Evolutionary conservation across 2,797 vertebrate species (phyloP), one percentile per base, ranked within the genome.

Genomic region (Pangasius larnaudii): DNA sequence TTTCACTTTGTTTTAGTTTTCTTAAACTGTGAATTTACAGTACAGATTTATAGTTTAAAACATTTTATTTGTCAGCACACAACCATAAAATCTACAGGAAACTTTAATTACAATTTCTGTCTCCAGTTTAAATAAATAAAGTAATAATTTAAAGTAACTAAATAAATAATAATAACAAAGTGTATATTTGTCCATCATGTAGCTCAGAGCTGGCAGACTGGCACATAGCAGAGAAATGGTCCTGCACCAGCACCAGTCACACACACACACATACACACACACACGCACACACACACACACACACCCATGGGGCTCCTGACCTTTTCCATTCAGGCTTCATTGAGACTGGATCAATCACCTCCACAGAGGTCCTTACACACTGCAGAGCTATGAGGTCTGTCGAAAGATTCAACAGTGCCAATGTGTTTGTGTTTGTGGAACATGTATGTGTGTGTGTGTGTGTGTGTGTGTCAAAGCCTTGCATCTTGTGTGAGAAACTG

Each of bases 251-350:
- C 82, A 63, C 78, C 49, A 30, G 49, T 33, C 46, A 7, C 77
- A 56, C 13, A 53, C 51, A 80, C 78, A 42, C 56, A 59, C 56
- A 81, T 56, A 42, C 79, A 83, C 39, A 14, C 61, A 30, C 59
- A 67, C 27, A 65, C 39, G n/a, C 61, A 51, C 61, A 84, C 61
- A 84, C 46, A 14, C 61, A 30, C 59, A 67, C 27, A 65, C 39
- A 39, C 78, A 13, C 85, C 88, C 87, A 86, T 78, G 46, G 79
- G 84, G 77, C 87, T 80, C 74, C 81, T 91, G 90, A 92, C 91
- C 92, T 92, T 92, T 91, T 85, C 74, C 51, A 74, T 90, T 83
- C 69, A 33, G 75, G 59, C 86, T 86, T 87, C 82, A 59, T n/a
- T 89, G 86, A 89, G 87, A 71, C 86, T 33, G 84, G 88, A 90